Conservation (phyloP, 2,797 vertebrate species). For the Alfaro cultratus region DNA sequence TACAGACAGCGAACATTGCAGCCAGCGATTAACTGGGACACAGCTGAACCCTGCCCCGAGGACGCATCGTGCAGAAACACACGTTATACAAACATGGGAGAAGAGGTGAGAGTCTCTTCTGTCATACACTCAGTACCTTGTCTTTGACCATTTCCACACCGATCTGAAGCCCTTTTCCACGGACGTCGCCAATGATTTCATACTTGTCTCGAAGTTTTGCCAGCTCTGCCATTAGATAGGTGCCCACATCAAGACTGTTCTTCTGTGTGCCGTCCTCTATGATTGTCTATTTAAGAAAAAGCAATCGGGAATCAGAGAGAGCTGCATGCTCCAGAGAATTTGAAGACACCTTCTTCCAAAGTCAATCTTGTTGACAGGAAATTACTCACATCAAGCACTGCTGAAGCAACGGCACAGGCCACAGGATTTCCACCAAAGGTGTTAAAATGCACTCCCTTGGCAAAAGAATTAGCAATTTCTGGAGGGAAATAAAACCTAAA, state of each 20-base stretch:
- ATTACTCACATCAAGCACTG: conserved; percentile 88
- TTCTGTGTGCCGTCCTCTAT: conserved; percentile 85
- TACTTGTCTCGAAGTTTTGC: conserved; percentile 89
- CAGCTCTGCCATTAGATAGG: conserved; percentile 85
- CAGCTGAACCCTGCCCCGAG: conserved; percentile 37
- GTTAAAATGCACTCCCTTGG: conserved; percentile 84
- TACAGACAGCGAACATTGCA: conserved; percentile 19
- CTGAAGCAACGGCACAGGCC: conserved; percentile 85
- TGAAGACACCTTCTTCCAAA: neutral
- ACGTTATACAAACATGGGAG: conserved; percentile 34
- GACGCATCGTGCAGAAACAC: conserved; percentile 16
- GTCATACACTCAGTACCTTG: conserved; percentile 80
- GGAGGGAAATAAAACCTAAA: conserved; percentile 38
- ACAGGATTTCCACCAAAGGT: conserved; percentile 93
- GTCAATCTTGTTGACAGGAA: neutral
- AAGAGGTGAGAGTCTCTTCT: neutral
- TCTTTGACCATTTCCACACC: conserved; percentile 95
- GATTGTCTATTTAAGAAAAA: neutral
- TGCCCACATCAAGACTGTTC: conserved; percentile 85
- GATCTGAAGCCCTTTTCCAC: conserved; percentile 94
- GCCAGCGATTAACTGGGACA: conserved; percentile 67
- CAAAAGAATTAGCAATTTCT: conserved; percentile 90
- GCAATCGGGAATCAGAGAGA: neutral
- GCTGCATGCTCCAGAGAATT: neutral
- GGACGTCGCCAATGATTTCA: conserved; percentile 92